Evolutionary conservation across 2,113 vertebrate genomes (phyloP).

Genomic region (Leptosomus discolor): DNA sequence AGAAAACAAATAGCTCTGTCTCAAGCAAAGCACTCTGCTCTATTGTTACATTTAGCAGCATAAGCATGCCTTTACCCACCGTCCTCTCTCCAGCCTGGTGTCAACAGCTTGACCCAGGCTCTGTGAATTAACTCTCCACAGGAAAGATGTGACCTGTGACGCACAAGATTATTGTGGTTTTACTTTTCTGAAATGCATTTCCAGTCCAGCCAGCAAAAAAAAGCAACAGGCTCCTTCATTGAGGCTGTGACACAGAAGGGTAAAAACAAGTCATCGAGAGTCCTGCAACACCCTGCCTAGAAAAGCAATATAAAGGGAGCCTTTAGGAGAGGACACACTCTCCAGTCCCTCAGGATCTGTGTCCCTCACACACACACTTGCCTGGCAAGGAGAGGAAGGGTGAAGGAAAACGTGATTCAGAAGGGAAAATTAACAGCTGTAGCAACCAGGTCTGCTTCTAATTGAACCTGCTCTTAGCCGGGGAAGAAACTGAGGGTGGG

Average conservation of each 20-base stretch:
- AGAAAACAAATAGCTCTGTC: not conserved
- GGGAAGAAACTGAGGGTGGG: not conserved
- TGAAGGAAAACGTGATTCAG: not conserved
- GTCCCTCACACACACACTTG: not conserved
- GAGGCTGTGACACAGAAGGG: not conserved
- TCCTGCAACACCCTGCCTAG: not conserved
- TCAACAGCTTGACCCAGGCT: not conserved
- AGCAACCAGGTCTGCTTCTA: not conserved
- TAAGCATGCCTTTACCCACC: accelerated
- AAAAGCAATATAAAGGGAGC: not conserved
- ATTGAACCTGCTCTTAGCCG: not conserved
- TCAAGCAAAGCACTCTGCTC: not conserved
- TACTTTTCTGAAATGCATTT: not conserved
- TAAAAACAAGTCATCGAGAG: not conserved
- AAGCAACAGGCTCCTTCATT: not conserved
- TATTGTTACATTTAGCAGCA: not conserved
- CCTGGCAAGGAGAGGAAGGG: not conserved
- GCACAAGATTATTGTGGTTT: not conserved
- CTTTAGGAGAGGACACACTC: not conserved
- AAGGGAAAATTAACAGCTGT: not conserved
- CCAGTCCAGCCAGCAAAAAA: not conserved
- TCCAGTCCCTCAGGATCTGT: not conserved
- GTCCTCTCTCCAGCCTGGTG: not conserved
- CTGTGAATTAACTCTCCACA: not conserved
- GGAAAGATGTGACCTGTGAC: not conserved